Conservation (phyloP, 2,113 vertebrate species). For the Tamias sibiricus region DNA sequence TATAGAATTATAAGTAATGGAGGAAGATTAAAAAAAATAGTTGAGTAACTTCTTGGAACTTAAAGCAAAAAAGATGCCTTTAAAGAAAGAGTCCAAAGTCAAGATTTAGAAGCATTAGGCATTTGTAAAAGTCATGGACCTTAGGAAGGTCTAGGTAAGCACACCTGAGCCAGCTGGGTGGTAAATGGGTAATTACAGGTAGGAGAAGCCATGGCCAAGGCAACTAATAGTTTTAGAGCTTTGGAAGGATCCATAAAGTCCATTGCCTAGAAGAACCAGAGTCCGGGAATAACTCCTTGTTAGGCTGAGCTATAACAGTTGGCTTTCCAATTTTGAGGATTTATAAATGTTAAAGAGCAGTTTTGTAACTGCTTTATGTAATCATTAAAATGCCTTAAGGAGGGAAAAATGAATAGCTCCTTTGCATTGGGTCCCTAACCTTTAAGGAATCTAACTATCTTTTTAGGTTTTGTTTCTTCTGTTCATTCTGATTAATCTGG, state of each 20-base stretch:
- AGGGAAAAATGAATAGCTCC: neutral
- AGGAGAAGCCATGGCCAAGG: neutral
- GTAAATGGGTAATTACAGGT: neutral
- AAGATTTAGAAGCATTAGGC: conserved; percentile 8
- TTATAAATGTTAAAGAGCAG: conserved; percentile 2
- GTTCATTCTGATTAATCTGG: neutral
- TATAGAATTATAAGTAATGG: neutral
- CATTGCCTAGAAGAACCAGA: neutral
- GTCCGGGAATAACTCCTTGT: neutral
- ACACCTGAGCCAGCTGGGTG: neutral
- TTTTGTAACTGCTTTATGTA: neutral
- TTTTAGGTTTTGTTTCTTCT: neutral
- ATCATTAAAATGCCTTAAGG: neutral
- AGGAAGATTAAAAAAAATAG: neutral
- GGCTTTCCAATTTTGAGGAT: neutral
- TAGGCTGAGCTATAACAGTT: neutral
- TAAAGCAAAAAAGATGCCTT: conserved; percentile 6
- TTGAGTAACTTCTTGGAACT: neutral
- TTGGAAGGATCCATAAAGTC: neutral
- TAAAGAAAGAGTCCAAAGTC: neutral
- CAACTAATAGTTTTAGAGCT: neutral
- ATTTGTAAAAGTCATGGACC: neutral
- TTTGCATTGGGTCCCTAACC: neutral
- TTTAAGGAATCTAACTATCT: neutral
- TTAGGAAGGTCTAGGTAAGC: neutral